Evolutionary conservation across 2,888 invertebrate genomes (phyloP), one percentile per base, ranked within the genome.

Genomic region (Torymus auratus): DNA sequence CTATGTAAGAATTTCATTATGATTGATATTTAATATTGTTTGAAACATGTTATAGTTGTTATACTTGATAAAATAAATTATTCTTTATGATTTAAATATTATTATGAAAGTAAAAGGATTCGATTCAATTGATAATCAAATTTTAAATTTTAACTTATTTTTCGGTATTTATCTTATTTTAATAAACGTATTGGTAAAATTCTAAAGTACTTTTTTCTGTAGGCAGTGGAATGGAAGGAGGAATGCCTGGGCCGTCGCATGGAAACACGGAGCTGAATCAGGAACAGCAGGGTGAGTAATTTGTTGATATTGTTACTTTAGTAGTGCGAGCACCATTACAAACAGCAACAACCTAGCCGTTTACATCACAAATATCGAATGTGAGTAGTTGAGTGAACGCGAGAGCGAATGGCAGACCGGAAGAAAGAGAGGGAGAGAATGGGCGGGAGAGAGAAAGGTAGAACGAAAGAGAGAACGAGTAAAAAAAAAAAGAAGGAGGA

Each of bases 281-380:
- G 85, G 90, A 91, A 85, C 90, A 90, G 86, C 91, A 91, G 88
- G 91, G 91, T 91, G 88, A 91, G 91, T 91, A 87, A 70, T 62
- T 80, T 56, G 69, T 64, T 82, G 76, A 82, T 83, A 85, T 81
- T 82, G 83, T 87, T 85, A 86, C 82, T 69, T 88, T 87, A 87
- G 90, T 90, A 90, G 90, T 90, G 90, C 91, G 90, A 91, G 91
- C 91, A 91, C 91, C 91, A 90, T 90, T 91, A 90, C 90, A 90
- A 91, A 90, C 91, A 91, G 91, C 91, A 91, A 91, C 91, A 91
- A 91, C 91, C 91, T 91, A 91, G 91, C 90, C 90, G 89, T 90
- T 81, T 89, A 88, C 87, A 88, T 90, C 89, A 89, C 88, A 89
- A 89, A 86, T 87, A 86, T 86, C 82, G 86, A 89, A 89, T 88